Evolutionary conservation across 2,888 invertebrate species (phyloP).

Genomic region (Selenia dentaria): DNA sequence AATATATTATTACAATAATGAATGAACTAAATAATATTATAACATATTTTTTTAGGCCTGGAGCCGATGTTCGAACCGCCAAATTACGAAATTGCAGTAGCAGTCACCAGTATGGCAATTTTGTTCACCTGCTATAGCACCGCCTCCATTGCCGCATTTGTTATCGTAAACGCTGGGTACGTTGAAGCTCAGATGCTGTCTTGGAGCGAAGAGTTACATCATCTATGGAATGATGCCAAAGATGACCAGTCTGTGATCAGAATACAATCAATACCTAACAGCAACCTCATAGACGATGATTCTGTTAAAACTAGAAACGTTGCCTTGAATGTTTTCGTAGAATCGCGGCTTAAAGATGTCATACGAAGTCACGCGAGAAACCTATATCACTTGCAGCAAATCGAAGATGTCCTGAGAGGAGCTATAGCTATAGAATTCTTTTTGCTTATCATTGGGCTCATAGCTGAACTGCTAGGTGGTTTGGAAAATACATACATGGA

Average conservation of each 20-base stretch:
- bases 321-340: background rate
- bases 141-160: conserved; percentile 50
- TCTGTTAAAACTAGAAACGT: background rate
- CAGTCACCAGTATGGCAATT: conserved; percentile 32
- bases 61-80: conserved; percentile 59
- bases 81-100: conserved; percentile 53
- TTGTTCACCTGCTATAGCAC: conserved; percentile 46
- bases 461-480: conserved; percentile 47
- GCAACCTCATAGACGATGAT: background rate
- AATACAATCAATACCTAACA: background rate
- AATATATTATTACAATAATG: no score
- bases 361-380: conserved; percentile 8
- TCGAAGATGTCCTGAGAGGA: conserved; percentile 45
- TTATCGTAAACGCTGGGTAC: conserved; percentile 55
- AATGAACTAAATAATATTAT: no score
- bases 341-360: conserved; percentile 2
- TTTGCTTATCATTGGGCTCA: conserved; percentile 40
- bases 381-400: conserved; percentile 37
- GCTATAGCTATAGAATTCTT: conserved; percentile 48
- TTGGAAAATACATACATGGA: conserved; percentile 54
- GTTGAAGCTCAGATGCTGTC: conserved; percentile 60
- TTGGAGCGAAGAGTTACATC: conserved; percentile 51
- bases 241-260: conserved; percentile 20
- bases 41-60: no score
- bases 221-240: conserved; percentile 53